Base-by-base conservation (phyloP, 92 coral and sea anemone genomes). In the Pocillopora meandrina region DNA sequence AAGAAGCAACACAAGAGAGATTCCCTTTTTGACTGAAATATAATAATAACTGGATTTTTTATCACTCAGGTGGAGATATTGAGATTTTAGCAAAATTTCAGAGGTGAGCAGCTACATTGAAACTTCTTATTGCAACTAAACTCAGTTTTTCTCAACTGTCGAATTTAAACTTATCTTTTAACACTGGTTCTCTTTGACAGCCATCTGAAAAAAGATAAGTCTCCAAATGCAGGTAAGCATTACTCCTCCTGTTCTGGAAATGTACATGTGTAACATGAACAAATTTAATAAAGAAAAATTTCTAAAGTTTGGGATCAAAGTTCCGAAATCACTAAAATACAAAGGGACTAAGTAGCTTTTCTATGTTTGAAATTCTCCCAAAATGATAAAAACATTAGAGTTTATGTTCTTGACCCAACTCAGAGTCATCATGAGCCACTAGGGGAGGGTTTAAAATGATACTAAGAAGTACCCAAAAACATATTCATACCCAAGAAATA, bases 11-110 rank as follows among this genome's bases (percentile, higher is more conserved):
- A 62, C 18, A 62, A 20, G 18, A 62, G 15, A 16, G 64, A 12
- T 19, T 3, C 3, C n/a, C 34, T 10, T 65, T 65, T 65, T 31
- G 2, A 20, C 36, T 64, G 26, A 15, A 18, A 2, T n/a, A 20
- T 65, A 1, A 2, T 20, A 34, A 65, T 10, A 9, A 65, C 21
- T 23, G 21, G 15, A 14, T 73, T 12, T n/a, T 80, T 81, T 61
- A 59, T 23, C 64, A 10, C 17, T 15, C 35, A 93, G 92, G 83
- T 91, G 97, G 97, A 33, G 97, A 93, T 85, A 91, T 93, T 9
- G 91, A 67, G 97, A 93, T 85, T 93, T 93, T 61, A 78, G 82
- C 56, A 93, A 89, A 68, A 90, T 83, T 23, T 61, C 88, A 69
- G 94, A 93, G 90, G 97, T 93, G 73, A 49, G 65, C 11, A 35